phyloP scores from a whole-genome alignment of 2,797 vertebrate genomes.

The Phylloscopus collybita region DNA sequence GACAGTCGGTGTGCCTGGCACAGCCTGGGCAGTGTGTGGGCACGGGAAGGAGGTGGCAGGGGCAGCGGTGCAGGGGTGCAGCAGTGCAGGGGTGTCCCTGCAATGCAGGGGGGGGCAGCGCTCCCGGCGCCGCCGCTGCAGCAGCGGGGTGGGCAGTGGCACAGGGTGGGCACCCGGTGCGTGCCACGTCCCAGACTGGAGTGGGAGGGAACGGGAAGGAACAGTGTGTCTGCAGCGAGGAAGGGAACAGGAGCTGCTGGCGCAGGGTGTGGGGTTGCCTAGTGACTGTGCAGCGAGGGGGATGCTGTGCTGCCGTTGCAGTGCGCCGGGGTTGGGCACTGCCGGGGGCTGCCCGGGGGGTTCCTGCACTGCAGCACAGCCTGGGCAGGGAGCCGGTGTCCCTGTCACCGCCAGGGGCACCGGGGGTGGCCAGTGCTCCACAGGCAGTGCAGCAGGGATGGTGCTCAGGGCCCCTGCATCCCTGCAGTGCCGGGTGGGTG shows the following conservation, averaged over 20 bases:
- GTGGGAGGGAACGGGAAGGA: constrained; percentile 9
- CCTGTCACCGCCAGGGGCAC: accelerated
- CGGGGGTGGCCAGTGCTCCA: background rate
- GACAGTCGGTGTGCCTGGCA: accelerated
- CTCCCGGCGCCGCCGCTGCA: background rate
- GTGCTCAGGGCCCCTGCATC: background rate
- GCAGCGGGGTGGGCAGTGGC: background rate
- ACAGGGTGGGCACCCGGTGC: background rate
- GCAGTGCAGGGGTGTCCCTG: background rate
- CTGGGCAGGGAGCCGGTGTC: background rate
- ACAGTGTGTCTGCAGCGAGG: constrained; percentile 16
- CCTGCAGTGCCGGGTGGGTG: background rate
- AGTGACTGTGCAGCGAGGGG: constrained; percentile 47
- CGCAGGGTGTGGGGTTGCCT: constrained; percentile 54
- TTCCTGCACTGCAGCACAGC: accelerated
- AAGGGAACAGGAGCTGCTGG: constrained; percentile 15
- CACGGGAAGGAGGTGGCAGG: background rate
- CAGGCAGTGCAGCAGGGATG: background rate
- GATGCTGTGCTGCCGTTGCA: background rate
- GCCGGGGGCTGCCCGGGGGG: accelerated
- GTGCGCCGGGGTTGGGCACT: background rate
- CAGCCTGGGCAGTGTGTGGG: background rate
- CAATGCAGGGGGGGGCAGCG: constrained; percentile 22
- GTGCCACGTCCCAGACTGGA: background rate
- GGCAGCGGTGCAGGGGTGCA: background rate